Percentiles rank a stretch among this genome's conserved stretches.
Conservation (phyloP, 2,113 vertebrate genomes). For the Nicator chloris region DNA sequence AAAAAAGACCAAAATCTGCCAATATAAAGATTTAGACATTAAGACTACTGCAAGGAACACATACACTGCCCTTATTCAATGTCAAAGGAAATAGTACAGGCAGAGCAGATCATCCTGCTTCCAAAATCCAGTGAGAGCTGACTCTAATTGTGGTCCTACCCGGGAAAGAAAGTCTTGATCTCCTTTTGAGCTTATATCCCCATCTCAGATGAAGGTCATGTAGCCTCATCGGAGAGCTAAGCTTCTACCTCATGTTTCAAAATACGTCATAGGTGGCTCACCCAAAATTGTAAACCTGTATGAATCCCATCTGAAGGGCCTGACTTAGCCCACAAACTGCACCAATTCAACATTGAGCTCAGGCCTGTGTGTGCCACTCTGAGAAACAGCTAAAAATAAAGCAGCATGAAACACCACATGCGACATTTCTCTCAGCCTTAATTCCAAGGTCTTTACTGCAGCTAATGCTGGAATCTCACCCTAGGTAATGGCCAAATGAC, state of each 20-base stretch:
- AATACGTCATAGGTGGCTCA: background rate
- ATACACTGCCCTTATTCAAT: background rate
- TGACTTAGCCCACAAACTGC: background rate
- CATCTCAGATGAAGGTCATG: background rate
- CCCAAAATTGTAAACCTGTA: background rate
- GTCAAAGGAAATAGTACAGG: background rate
- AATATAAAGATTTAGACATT: background rate
- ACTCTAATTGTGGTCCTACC: background rate
- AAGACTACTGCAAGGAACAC: background rate
- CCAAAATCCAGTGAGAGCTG: background rate
- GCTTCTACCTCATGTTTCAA: background rate
- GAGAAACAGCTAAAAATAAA: background rate
- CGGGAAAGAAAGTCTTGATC: background rate
- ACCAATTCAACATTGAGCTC: background rate
- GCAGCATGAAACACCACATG: background rate
- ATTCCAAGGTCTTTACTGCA: background rate
- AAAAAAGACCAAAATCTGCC: background rate
- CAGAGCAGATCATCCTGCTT: background rate
- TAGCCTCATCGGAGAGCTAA: background rate
- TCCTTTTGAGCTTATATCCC: background rate
- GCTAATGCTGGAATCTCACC: background rate
- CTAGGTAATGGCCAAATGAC: background rate
- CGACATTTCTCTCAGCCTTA: background rate
- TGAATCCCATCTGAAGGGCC: background rate
- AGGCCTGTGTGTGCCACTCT: background rate